Base-by-base conservation (phyloP, 2,113 vertebrate species). In the Condylura cristata region DNA sequence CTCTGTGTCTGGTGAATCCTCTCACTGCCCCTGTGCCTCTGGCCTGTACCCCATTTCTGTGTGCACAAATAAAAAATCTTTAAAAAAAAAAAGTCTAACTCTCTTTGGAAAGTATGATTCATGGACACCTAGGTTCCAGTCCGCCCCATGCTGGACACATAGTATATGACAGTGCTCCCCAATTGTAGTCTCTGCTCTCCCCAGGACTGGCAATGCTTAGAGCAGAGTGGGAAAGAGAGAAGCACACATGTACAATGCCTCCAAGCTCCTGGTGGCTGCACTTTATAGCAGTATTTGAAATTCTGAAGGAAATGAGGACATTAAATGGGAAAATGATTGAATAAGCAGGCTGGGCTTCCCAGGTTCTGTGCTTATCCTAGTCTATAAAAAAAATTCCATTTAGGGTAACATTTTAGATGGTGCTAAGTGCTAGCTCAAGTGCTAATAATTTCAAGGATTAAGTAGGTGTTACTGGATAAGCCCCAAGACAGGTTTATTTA, bases 381-480 rank as follows among this genome's bases (percentile, higher is more conserved):
- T 53, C 7, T 61, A 8, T 4, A 75, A 28, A 70, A 80, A 44
- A 30, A 24, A 34, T 26, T 68, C 44, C n/a, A 14, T 26, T 82
- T 70, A 46, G 26, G 80, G 14, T 80, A 48, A 86, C 9, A 71
- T 60, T 58, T 84, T 41, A 61, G 44, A 28, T 68, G 32, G 32
- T 60, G 11, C 81, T 76, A 80, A 81, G 30, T 53, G 58, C 20
- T 14, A 24, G 83, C 34, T 89, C 26, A 44, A 78, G 41, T 34
- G 70, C 37, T 74, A 93, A n/a, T 70, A 58, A 76, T 78, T 61
- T 88, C 37, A 41, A n/a, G 13, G 37, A 8, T 86, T 66, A 90
- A 84, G 65, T n/a, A 72, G 9, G 22, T 63, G 6, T 61, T 71
- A 17, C 44, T 24, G 12, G 41, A 34, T 65, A 61, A 78, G 28